phyloP scores from a whole-genome alignment of 2,113 vertebrate species.

The Oreochromis aureus region DNA sequence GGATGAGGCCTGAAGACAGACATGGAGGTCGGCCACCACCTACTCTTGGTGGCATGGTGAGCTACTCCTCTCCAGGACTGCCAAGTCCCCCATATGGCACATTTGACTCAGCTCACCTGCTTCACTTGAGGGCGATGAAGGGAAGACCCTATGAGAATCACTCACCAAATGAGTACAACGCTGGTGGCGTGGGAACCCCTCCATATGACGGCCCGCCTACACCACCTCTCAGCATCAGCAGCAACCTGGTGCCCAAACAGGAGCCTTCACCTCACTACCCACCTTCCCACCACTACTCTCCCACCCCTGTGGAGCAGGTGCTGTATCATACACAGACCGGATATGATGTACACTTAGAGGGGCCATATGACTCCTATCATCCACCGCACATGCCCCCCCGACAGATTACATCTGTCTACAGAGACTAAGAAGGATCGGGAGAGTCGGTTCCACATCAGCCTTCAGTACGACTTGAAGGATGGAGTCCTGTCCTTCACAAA shows the following conservation, averaged over 20 bases:
- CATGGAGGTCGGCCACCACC: conserved; percentile 43
- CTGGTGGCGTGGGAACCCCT: conserved; percentile 74
- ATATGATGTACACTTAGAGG: conserved; percentile 85
- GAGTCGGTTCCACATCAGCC: not conserved
- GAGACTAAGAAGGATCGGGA: conserved; percentile 68
- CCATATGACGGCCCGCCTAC: conserved; percentile 91
- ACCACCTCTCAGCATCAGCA: conserved; percentile 88
- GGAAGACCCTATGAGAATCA: conserved; percentile 77
- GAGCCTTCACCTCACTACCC: conserved; percentile 78
- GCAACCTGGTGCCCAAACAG: conserved; percentile 89
- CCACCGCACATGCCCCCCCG: conserved; percentile 70
- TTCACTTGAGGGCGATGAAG: conserved; percentile 89
- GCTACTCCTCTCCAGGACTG: conserved; percentile 86
- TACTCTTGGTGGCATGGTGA: conserved; percentile 55
- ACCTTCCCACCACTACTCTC: conserved; percentile 65
- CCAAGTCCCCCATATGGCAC: conserved; percentile 92
- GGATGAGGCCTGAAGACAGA: conserved; percentile 80
- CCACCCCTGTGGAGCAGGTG: conserved; percentile 74
- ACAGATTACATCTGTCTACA: conserved; percentile 83
- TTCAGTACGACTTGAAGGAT: not conserved
- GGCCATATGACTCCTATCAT: conserved; percentile 82
- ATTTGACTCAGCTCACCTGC: conserved; percentile 84
- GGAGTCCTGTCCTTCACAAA: not conserved
- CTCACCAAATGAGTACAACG: conserved; percentile 72
- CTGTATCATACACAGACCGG: conserved; percentile 76